Base-by-base conservation (phyloP, 2,113 vertebrate genomes). In the Penelope pileata region DNA sequence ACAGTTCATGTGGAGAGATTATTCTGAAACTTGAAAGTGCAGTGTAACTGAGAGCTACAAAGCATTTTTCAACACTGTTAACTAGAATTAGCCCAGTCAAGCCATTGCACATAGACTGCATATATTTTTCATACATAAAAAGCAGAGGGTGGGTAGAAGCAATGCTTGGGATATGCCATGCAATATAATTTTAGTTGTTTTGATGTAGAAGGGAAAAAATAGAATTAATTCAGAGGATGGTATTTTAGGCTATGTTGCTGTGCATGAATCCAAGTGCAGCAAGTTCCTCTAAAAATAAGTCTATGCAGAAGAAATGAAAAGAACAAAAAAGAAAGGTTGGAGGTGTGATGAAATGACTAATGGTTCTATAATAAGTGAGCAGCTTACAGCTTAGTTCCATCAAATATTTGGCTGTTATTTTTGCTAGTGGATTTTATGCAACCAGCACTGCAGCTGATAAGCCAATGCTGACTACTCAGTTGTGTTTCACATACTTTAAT, bases 341-440 rank as follows among this genome's bases (percentile, higher is more conserved):
- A 97, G 95, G 97, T 94, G 91, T 95, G 94, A 91, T 64, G 64
- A 88, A 88, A 67, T 97, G 97, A 97, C 87, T 97, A 96, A 96
- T 56, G 56, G 81, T 63, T 78, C 84, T 86, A 60, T 38, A 88
- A 88, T 51, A 92, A 94, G 91, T 64, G 90, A 96, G 85, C 76
- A 94, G 83, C 26, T 91, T 38, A 51, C 59, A 24, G 67, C 80
- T 79, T 53, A 64, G 90, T 62, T 77, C 62, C 59, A 3, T 32
- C 17, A 9, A 40, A 6, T 3, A 10, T 9, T 43, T 43, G 54
- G 64, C 66, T 73, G 59, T 36, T 73, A 48, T 69, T 96, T 92
- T 40, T 58, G 43, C 32, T 47, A 47, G 62, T 1, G 16, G 53
- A 16, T 59, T 86, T 83, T 74, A 87, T 68, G 47, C 80, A 79